Base-by-base conservation (phyloP, 2,888 invertebrate genomes). In the Drosophila maculinotata region DNA sequence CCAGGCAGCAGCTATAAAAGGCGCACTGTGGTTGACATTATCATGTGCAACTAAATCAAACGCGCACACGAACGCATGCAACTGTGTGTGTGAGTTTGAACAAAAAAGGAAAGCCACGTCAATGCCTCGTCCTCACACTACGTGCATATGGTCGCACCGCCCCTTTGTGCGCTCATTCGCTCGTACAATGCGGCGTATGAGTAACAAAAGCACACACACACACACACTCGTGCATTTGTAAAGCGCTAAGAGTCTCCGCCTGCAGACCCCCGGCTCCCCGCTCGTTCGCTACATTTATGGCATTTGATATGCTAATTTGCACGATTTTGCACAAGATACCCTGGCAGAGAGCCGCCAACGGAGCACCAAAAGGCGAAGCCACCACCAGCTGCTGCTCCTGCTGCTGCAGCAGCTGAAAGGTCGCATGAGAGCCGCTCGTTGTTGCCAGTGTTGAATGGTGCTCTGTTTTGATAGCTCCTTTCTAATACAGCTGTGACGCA, bases 251-350 rank as follows among this genome's bases (percentile, higher is more conserved):
- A 38, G 56, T 38, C 49, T 39, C 64, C 69, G 57, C 67, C 45
- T 31, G 28, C n/a, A 15, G n/a, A 14, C 3, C 59, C 52, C 20
- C 54, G 53, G 47, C 53, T 35, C 35, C 30, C 51, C 52, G 14
- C 49, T 39, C 14, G 23, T 30, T 33, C 52, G 63, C 64, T 30
- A 59, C 80, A 76, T 70, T 82, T 78, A 83, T 76, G 75, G 71
- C 76, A 85, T 79, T 82, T 76, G 83, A 79, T 89, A 88, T 89
- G 87, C 89, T 88, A 88, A 88, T 88, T 88, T 85, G 60, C 77
- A 86, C 87, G 69, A 72, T 74, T 76, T 63, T 69, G 62, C 59
- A 38, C 52, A 63, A 76, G 64, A 73, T 59, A 54, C 48, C 38
- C 15, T 53, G 56, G 30, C 52, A 59, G 71, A 63, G 73, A 73